Percentiles rank a stretch among this genome's conserved stretches.
phyloP scores from a whole-genome alignment of 2,113 vertebrate genomes.

The Phalacrocorax pelagicus region DNA sequence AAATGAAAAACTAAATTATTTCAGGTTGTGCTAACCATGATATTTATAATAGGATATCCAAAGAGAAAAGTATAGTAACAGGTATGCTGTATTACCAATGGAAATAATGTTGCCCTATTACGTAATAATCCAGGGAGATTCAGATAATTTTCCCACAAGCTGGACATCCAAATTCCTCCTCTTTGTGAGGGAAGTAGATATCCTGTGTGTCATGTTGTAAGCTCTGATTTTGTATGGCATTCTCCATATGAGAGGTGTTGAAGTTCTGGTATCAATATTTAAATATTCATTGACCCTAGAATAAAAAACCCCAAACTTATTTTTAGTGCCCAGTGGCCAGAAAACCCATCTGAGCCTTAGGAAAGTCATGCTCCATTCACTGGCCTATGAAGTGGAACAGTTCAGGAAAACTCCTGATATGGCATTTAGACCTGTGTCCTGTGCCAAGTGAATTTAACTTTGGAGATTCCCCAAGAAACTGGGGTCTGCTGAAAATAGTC shows the following conservation, averaged over 20 bases:
- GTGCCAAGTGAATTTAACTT: neutral
- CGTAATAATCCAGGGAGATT: neutral
- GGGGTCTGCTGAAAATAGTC: neutral
- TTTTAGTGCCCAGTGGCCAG: neutral
- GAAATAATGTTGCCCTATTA: neutral
- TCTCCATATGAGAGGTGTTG: neutral
- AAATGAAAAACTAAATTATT: constrained; percentile 18
- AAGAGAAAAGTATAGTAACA: neutral
- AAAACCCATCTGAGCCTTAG: neutral
- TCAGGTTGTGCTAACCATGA: neutral
- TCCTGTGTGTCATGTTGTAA: accelerated
- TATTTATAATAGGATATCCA: neutral
- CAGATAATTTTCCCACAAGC: neutral
- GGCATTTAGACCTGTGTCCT: neutral
- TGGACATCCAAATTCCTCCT: neutral
- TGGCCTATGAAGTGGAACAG: neutral
- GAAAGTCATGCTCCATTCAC: neutral
- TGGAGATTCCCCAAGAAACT: neutral
- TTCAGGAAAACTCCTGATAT: neutral
- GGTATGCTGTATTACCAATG: neutral
- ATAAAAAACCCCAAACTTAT: neutral
- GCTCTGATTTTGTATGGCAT: neutral
- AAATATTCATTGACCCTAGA: neutral
- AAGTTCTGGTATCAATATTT: neutral
- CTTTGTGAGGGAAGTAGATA: neutral